Evolutionary conservation across 2,113 vertebrate genomes (phyloP), one percentile per base, ranked within the genome.

Genomic region (Grallaria varia): DNA sequence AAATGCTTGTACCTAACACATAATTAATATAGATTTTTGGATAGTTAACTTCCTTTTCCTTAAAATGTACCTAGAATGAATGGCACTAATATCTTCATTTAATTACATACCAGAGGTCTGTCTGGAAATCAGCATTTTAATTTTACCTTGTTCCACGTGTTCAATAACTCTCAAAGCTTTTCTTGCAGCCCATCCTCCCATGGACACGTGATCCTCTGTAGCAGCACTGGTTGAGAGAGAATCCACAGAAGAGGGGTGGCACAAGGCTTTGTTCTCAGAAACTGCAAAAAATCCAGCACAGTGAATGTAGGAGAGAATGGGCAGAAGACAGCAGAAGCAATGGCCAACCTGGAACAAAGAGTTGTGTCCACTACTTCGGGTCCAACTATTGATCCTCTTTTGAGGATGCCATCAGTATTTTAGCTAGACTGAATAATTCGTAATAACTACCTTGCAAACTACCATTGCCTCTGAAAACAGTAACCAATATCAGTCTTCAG

Each of bases 171-270:
- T 98, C 92, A 99, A 97, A 55, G 99, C 98, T 95, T 99, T 99
- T 86, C 99, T 98, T 9, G 99, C 99, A n/a, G 99, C 99, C 99
- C 99, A 99, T 93, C 99, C 99, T 91, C 99, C 99, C 99, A 99
- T 99, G 74, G 99, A 99, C 74, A 99, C 99, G 0, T 99, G 99
- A 95, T 99, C 99, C 94, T 99, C 99, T 0, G 99, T 99, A 84
- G 99, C 99, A 33, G 99, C 99, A 14, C 99, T 99, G 85, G 99
- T 99, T 60, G 99, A 99, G 95, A 99, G 98, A 6, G 99, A 99
- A 97, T 99, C 99, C 97, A 99, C 99, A 19, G 99, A 99, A 4
- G 99, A 99, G 1, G 99, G 99, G 91, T 99, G 99, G 94, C 99
- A 99, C 96, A 99, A 98, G 67, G 98, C 98, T 96, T 99, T 99